Evolutionary conservation across 2,113 vertebrate species (phyloP).

Genomic region (Arvicanthis niloticus): DNA sequence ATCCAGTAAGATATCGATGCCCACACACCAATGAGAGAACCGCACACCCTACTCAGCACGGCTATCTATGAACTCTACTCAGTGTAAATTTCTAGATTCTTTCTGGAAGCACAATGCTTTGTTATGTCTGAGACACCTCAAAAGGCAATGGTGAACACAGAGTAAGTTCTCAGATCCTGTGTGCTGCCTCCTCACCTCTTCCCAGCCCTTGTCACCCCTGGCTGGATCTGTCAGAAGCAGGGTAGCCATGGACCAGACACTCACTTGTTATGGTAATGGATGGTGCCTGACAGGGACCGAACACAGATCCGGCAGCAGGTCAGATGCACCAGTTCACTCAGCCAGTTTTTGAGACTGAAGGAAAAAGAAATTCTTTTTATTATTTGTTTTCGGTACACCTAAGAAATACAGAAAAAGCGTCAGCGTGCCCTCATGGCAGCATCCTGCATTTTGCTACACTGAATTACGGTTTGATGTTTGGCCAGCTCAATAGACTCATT

Average conservation of each 20-base stretch:
- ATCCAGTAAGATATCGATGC: fast-evolving
- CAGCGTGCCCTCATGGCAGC: neutral
- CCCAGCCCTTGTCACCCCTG: neutral
- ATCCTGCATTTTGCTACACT: neutral
- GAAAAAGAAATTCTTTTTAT: slow-evolving; percentile 58
- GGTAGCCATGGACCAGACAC: slow-evolving; percentile 81
- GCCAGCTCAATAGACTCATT: fast-evolving
- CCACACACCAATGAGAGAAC: neutral
- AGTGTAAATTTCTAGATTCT: neutral
- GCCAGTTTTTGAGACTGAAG: slow-evolving; percentile 90
- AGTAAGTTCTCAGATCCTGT: neutral
- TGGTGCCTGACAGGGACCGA: slow-evolving; percentile 93
- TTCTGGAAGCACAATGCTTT: neutral
- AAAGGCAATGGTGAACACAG: neutral
- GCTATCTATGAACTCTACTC: neutral
- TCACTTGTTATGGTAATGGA: slow-evolving; percentile 96
- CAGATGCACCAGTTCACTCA: slow-evolving; percentile 95
- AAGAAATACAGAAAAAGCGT: neutral
- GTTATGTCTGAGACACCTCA: neutral
- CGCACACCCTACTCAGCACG: too few species aligned
- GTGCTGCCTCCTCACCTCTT: neutral
- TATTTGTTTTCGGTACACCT: neutral
- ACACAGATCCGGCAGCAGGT: slow-evolving; percentile 96
- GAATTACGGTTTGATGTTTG: neutral
- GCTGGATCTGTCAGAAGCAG: neutral